A percentile compares a stretch with the other conserved stretches of the same genome.
phyloP scores from a whole-genome alignment of 2,797 vertebrate genomes.

The Avahi laniger region DNA sequence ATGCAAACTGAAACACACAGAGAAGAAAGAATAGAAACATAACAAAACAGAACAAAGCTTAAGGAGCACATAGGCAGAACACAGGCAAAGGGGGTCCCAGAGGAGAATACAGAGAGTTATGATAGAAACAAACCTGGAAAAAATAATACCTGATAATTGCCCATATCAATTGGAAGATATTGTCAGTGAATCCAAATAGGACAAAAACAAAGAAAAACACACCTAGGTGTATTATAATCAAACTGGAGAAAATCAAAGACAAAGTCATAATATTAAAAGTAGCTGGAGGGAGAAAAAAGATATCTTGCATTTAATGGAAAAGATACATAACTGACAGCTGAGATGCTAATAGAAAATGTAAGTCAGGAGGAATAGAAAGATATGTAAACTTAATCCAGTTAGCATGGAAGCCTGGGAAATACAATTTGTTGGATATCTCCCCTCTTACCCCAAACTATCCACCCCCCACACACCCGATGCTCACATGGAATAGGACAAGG shows the following conservation, averaged over 20 bases:
- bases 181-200: background rate
- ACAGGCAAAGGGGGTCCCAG: fast-evolving
- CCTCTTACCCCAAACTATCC: background rate
- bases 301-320: background rate
- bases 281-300: background rate
- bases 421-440: background rate
- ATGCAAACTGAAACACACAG: background rate
- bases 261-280: background rate
- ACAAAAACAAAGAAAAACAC: background rate
- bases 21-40: background rate
- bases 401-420: background rate
- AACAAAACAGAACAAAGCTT: background rate
- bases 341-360: background rate
- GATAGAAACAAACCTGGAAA: background rate
- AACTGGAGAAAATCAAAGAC: background rate
- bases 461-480: fast-evolving
- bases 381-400: background rate
- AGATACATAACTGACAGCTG: background rate
- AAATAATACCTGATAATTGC: background rate
- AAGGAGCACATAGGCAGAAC: background rate
- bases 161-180: background rate
- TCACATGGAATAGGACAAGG: background rate
- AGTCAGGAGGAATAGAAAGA: background rate
- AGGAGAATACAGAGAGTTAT: background rate
- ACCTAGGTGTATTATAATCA: background rate